Evolutionary conservation across 2,113 vertebrate genomes (phyloP).

Genomic region (Eurypyga helias): DNA sequence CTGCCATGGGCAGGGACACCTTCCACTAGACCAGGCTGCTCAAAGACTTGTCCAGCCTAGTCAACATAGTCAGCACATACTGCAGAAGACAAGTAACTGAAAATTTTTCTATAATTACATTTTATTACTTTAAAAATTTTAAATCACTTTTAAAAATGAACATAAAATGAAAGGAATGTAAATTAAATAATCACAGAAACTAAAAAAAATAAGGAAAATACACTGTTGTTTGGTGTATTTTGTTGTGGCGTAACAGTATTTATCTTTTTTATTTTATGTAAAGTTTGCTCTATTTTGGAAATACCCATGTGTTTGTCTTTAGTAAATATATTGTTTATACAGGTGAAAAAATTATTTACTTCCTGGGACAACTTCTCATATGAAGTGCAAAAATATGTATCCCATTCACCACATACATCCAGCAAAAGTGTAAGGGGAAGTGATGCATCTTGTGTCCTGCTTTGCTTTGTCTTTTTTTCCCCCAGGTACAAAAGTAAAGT

Average conservation of each 20-base stretch:
- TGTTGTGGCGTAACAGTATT: neutral
- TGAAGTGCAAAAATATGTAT: neutral
- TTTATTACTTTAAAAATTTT: neutral
- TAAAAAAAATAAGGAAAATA: neutral
- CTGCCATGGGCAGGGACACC: too few relatives aligned
- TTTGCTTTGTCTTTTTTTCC: neutral
- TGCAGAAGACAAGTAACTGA: neutral
- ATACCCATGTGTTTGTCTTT: neutral
- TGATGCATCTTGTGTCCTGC: neutral
- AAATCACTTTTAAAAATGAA: neutral
- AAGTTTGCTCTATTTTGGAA: neutral
- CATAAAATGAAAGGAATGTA: neutral
- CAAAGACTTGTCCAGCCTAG: too few relatives aligned
- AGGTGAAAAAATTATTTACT: neutral
- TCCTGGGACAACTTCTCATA: neutral
- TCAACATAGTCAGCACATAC: neutral
- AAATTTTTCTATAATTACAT: neutral
- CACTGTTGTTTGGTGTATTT: neutral
- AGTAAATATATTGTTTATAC: neutral
- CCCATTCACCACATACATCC: neutral
- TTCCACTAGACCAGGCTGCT: too few relatives aligned
- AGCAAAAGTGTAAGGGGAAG: neutral
- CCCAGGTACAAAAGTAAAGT: neutral
- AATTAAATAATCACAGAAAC: neutral
- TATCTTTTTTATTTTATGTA: neutral